Evolutionary conservation across 2,797 vertebrate species (phyloP).

Genomic region (Discoglossus pictus): DNA sequence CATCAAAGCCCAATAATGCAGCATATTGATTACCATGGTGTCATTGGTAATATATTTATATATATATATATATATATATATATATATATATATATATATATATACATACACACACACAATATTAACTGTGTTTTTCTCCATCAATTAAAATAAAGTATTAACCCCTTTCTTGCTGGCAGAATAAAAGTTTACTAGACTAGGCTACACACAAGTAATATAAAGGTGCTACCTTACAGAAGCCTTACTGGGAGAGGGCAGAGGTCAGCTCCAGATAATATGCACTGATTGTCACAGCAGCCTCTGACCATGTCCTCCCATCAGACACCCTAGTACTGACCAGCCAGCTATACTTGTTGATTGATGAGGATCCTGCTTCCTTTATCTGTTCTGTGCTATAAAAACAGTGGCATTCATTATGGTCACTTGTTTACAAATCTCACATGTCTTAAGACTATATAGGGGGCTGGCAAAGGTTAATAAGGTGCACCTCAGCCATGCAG

Average conservation of each 20-base stretch:
- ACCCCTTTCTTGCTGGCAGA: no score
- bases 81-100: no score
- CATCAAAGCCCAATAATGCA: no score
- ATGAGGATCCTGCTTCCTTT: constrained; percentile 57
- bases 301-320: constrained; percentile 50
- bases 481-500: constrained; percentile 6
- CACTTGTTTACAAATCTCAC: constrained; percentile 55
- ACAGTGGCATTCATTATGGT: constrained; percentile 58
- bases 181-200: no score
- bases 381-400: constrained; percentile 52
- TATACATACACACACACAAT: no score
- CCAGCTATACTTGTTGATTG: constrained; percentile 58
- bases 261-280: constrained; percentile 50
- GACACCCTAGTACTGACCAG: constrained; percentile 43
- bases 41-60: no score
- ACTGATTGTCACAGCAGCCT: constrained; percentile 54
- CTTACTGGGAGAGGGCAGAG: constrained; percentile 20
- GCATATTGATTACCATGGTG: no score
- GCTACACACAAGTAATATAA: no score
- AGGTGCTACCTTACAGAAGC: constrained; percentile 11
- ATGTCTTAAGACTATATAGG: constrained; percentile 2
- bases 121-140: no score
- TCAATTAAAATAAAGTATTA: no score
- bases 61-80: no score
- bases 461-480: constrained; percentile 15